phyloP scores from a whole-genome alignment of 1,140 invertebrate species.

The Chironomus striatipennis region DNA sequence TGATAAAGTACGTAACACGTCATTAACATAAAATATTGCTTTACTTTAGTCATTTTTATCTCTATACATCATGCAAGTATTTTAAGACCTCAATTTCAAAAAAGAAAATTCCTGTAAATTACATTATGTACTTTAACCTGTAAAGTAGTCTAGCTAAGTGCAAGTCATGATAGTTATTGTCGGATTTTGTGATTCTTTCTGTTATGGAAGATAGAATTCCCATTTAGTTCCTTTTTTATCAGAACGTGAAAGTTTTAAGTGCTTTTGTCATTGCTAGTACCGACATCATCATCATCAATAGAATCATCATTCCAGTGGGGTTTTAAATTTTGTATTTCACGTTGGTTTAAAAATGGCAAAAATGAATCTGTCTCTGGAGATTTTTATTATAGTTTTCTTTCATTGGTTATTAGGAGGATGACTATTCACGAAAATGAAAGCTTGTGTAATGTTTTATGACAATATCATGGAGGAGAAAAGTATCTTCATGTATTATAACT shows the following conservation, averaged over 20 bases:
- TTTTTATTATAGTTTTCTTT: neutral
- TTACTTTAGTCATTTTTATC: too few relatives aligned
- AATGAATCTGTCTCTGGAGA: neutral
- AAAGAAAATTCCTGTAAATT: neutral
- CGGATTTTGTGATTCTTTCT: neutral
- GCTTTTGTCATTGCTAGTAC: neutral
- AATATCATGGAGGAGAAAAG: too few relatives aligned
- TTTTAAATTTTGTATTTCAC: too few relatives aligned
- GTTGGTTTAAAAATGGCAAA: neutral
- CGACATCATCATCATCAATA: neutral
- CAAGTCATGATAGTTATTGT: neutral
- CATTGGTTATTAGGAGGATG: neutral
- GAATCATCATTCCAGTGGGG: neutral
- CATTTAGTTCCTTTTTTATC: neutral
- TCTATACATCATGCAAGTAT: neutral
- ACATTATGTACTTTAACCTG: neutral
- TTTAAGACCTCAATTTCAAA: neutral
- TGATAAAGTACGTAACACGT: neutral
- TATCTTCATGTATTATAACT: too few relatives aligned
- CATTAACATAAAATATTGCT: neutral
- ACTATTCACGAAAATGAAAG: too few relatives aligned
- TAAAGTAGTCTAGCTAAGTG: neutral
- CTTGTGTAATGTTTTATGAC: too few relatives aligned
- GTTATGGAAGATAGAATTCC: neutral
- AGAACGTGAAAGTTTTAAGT: constrained; percentile 1